phyloP scores from a whole-genome alignment of 2,888 invertebrate genomes.

The Scaptomyza reducta region DNA sequence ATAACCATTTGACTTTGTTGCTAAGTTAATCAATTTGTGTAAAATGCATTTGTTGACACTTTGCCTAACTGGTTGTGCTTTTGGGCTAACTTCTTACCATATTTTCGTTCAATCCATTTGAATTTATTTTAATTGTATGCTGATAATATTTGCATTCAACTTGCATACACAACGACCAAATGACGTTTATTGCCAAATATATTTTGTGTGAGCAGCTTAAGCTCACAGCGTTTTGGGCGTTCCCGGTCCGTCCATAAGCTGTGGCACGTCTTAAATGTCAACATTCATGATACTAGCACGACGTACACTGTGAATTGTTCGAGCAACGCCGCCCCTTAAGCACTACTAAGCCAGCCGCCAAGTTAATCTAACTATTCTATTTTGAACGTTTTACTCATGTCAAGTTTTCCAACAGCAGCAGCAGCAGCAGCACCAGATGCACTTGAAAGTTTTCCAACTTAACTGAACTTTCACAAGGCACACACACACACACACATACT shows the following conservation, averaged over 20 bases:
- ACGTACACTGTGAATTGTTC: slow-evolving; percentile 25
- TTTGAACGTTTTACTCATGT: slow-evolving; percentile 40
- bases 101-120: not conserved
- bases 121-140: slow-evolving; percentile 10
- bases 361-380: slow-evolving; percentile 51
- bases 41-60: not conserved
- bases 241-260: slow-evolving; percentile 45
- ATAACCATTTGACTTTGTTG: not conserved
- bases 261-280: slow-evolving; percentile 43
- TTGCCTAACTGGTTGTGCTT: not conserved
- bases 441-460: slow-evolving; percentile 73
- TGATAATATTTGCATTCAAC: slow-evolving; percentile 13
- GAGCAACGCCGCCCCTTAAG: slow-evolving; percentile 9
- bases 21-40: not conserved
- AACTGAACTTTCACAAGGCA: slow-evolving; percentile 52
- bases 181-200: slow-evolving; percentile 43
- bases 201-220: slow-evolving; percentile 32
- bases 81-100: not conserved
- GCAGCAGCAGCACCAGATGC: slow-evolving; percentile 60
- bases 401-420: too few species aligned
- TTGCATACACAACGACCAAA: not conserved
- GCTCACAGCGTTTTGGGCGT: not conserved
- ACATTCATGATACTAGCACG: slow-evolving; percentile 41
- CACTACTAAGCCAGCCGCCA: slow-evolving; percentile 18
- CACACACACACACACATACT: not conserved